Base-by-base conservation (phyloP, 1,140 invertebrate genomes). In the Listronotus bonariensis region DNA sequence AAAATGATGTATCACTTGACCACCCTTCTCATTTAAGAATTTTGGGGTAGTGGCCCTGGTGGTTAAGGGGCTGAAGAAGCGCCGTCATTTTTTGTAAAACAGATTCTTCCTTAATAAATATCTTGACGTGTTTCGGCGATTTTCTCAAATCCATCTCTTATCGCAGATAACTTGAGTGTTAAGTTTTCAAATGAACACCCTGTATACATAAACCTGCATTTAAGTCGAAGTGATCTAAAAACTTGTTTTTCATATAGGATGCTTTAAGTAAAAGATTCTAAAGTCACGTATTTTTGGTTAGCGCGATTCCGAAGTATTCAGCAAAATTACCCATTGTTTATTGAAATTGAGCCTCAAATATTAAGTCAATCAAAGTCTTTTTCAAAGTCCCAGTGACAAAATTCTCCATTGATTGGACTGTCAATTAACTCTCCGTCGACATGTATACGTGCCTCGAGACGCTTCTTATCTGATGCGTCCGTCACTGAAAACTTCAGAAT, bases 301-400 rank as follows among this genome's bases (percentile, higher is more conserved):
- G 67, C 42, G 68, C 67, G 61, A 58, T 59, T 57, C 53, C 59
- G 41, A 71, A 68, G 51, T 67, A 64, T 68, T 58, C 56, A 72
- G 51, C 68, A 60, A 73, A 74, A 75, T 76, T 75, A 72, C 71
- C 75, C 70, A 76, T 76, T 76, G 74, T 76, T 75, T 75, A 76
- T 76, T 73, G 74, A 76, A 76, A 73, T 74, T 74, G 74, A 73
- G 72, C 65, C 64, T 52, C 58, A 69, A 75, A 74, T 76, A 74
- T 76, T 77, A 76, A 77, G 74, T 77, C 74, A 77, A 77, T 77
- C 75, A 77, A 74, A 68, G 74, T 72, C 74, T 45, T 63, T 68
- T 65, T 68, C 62, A 65, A 69, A 71, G 65, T 67, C 58, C 68
- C 56, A 70, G 71, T 76, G 75, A 76, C 75, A 77, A 77, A 77